A percentile compares a stretch with the other conserved stretches of the same genome.
These are phyloP conservation scores for Rana temporaria DNA, from an alignment of 2,113 vertebrate species.

Conservation along the genomic window DNA sequence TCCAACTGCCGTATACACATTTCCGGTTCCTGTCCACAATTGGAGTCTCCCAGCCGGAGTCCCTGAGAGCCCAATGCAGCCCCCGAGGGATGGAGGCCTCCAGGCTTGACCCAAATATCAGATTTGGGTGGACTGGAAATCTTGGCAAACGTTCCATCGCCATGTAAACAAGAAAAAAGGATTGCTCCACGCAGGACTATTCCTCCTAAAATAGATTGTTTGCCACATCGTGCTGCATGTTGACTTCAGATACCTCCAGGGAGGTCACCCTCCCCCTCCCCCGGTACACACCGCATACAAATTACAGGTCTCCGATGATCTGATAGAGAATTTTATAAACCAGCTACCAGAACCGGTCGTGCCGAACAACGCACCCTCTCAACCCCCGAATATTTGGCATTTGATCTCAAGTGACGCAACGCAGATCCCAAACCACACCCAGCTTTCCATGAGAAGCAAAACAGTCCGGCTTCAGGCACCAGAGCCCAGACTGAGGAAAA, in stretches of 20 bases:
- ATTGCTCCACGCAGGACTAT: neutral
- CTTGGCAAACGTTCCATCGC: no score
- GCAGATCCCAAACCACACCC: neutral
- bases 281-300: no score
- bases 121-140: no score
- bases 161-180: neutral
- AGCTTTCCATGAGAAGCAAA: no score
- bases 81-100: neutral
- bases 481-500: no score
- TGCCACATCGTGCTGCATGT: neutral
- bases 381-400: neutral
- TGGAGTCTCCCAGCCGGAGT: neutral
- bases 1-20: no score
- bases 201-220: constrained; percentile 6
- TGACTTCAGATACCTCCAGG: neutral
- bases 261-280: no score
- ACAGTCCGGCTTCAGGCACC: no score
- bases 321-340: neutral
- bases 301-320: no score
- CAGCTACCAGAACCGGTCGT: neutral
- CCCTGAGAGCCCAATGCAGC: neutral
- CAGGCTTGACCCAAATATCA: no score
- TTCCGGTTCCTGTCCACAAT: no score
- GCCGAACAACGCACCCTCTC: neutral
- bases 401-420: neutral